These are phyloP conservation scores for Tenebrio molitor DNA, from an alignment of 1,140 invertebrate species.

Conservation along the genomic window DNA sequence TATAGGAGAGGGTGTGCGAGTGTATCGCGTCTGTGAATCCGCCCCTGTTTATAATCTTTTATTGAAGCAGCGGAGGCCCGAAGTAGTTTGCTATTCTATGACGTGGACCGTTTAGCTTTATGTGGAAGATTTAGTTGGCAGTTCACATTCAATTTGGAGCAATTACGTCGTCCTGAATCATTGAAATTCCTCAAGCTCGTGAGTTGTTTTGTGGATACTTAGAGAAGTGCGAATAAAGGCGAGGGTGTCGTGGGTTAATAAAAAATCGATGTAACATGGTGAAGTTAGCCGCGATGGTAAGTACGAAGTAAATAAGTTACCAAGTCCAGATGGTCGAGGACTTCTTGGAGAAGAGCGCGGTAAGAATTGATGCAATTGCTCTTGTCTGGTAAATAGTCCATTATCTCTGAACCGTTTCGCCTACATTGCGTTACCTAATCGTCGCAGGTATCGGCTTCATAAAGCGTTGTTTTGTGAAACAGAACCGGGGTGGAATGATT, in stretches of 20 bases:
- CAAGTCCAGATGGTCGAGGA: too few species aligned
- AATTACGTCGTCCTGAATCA: constrained; percentile 25
- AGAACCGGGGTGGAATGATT: constrained; percentile 28
- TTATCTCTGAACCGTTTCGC: constrained; percentile 20
- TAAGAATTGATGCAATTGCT: constrained; percentile 35
- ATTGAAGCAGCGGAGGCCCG: constrained; percentile 11
- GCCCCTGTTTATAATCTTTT: constrained; percentile 28
- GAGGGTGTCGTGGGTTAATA: not conserved
- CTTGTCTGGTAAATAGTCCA: constrained; percentile 32
- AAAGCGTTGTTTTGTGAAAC: constrained; percentile 31
- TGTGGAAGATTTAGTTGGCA: constrained; percentile 12
- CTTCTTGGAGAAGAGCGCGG: constrained; percentile 6
- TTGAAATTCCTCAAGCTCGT: not conserved
- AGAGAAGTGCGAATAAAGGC: constrained; percentile 10
- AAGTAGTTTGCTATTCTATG: constrained; percentile 24
- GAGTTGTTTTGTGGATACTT: constrained; percentile 18
- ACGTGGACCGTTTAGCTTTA: constrained; percentile 1
- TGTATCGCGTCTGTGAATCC: constrained; percentile 4
- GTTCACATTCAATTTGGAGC: constrained; percentile 26
- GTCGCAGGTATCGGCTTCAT: constrained; percentile 24
- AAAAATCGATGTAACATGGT: constrained; percentile 32
- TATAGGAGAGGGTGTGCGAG: constrained; percentile 14
- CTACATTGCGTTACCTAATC: constrained; percentile 35
- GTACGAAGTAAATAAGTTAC: too few species aligned
- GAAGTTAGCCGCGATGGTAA: constrained; percentile 1